A percentile compares a stretch with the other conserved stretches of the same genome.
Evolutionary conservation across 1,140 invertebrate species (phyloP).

Genomic region (Drosophila nebulosa): DNA sequence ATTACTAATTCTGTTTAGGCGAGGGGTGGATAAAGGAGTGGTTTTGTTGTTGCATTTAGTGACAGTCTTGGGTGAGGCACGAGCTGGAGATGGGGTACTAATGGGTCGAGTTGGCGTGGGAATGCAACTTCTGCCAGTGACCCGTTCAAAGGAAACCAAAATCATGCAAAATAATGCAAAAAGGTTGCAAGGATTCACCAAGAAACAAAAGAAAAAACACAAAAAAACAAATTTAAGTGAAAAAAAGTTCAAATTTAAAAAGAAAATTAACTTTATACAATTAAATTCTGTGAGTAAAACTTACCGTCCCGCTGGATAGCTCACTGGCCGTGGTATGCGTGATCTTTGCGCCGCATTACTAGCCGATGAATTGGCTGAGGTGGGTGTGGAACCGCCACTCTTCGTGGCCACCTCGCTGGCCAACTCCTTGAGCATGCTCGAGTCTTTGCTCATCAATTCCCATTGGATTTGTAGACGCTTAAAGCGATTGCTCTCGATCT

Average conservation of each 20-base stretch:
- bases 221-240: conserved; percentile 36
- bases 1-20: conserved; percentile 60
- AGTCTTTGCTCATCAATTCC: conserved; percentile 87
- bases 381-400: conserved; percentile 80
- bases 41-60: conserved; percentile 51
- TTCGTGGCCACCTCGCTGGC: conserved; percentile 81
- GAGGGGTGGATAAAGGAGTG: conserved; percentile 64
- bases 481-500: conserved; percentile 83
- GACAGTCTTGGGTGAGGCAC: conserved; percentile 54
- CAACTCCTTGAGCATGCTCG: conserved; percentile 77
- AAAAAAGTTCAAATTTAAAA: conserved; percentile 22
- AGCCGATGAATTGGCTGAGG: conserved; percentile 69
- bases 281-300: conserved; percentile 1
- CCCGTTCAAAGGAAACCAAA: conserved; percentile 13
- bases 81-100: conserved; percentile 24
- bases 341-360: conserved; percentile 82
- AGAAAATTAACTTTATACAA: conserved; percentile 23
- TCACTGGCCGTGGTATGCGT: conserved; percentile 87
- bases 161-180: conserved; percentile 55
- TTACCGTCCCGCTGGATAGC: conserved; percentile 83
- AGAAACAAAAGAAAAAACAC: conserved; percentile 41
- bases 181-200: conserved; percentile 8
- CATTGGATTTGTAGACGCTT: conserved; percentile 91
- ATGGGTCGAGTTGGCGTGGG: conserved; percentile 35
- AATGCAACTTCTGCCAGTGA: conserved; percentile 45